Evolutionary conservation across 2,113 vertebrate species (phyloP).

Genomic region (Numida meleagris): DNA sequence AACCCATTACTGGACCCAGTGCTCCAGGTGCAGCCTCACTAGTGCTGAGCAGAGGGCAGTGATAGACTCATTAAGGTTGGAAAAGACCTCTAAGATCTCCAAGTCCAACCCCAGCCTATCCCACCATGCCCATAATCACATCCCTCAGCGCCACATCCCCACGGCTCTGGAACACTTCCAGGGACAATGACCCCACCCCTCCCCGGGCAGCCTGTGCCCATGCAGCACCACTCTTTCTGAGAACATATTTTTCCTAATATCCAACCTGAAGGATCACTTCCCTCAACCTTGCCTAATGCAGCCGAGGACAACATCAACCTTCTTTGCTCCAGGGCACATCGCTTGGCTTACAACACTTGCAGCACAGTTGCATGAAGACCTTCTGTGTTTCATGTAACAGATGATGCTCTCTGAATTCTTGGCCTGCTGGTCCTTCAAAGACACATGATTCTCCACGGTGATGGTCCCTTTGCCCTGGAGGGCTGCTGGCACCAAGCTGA

Average conservation of each 20-base stretch:
- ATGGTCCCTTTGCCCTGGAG: neutral
- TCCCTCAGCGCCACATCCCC: too few species aligned
- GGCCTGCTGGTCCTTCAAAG: neutral
- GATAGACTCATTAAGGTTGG: too few species aligned
- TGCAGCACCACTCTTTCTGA: too few species aligned
- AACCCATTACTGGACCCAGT: neutral
- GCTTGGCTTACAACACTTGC: neutral
- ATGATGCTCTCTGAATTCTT: neutral
- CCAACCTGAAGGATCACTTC: neutral
- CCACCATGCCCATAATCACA: too few species aligned
- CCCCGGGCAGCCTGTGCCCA: too few species aligned
- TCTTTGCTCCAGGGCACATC: neutral
- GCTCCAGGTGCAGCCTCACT: neutral
- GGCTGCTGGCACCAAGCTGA: neutral
- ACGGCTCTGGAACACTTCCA: too few species aligned
- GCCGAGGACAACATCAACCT: neutral
- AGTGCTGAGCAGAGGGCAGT: neutral
- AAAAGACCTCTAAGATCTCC: too few species aligned
- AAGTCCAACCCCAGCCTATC: too few species aligned
- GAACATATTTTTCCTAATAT: too few species aligned
- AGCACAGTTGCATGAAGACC: neutral
- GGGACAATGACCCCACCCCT: too few species aligned
- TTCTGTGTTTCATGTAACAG: neutral
- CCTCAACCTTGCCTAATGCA: neutral
- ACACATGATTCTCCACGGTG: neutral